phyloP scores from a whole-genome alignment of 1,140 invertebrate genomes.

The Drosophila bifasciata region DNA sequence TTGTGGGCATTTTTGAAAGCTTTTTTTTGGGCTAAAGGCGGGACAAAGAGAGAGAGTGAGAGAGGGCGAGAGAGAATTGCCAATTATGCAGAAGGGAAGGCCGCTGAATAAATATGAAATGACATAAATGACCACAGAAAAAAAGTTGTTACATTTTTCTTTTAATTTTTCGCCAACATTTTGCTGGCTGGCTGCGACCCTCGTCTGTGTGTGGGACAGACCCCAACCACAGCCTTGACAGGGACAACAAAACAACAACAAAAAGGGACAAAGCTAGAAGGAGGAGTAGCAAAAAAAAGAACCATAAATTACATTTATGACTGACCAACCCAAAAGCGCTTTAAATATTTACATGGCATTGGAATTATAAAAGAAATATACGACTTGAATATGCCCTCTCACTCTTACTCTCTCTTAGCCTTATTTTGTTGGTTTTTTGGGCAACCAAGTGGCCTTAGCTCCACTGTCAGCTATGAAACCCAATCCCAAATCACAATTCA shows the following conservation, averaged over 20 bases:
- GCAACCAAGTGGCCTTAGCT: too few relatives aligned
- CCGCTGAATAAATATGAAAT: constrained; percentile 77
- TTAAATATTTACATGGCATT: constrained; percentile 68
- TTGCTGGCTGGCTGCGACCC: constrained; percentile 57
- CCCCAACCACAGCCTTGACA: not conserved
- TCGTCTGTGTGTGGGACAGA: constrained; percentile 70
- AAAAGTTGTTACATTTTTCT: constrained; percentile 30
- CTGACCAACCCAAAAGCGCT: constrained; percentile 39
- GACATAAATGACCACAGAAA: constrained; percentile 71
- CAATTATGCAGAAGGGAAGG: constrained; percentile 72
- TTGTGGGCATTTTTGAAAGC: constrained; percentile 38
- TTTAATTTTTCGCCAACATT: constrained; percentile 32
- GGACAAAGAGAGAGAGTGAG: constrained; percentile 26
- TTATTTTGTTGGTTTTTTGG: too few relatives aligned
- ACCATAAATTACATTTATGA: constrained; percentile 71
- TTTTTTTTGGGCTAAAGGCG: constrained; percentile 8
- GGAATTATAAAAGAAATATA: constrained; percentile 34
- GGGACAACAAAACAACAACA: constrained; percentile 44
- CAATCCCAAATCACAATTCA: too few relatives aligned
- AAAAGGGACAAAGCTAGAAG: constrained; percentile 61
- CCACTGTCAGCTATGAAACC: too few relatives aligned
- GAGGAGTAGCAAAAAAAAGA: constrained; percentile 49
- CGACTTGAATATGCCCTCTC: too few relatives aligned
- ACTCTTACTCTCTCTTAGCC: too few relatives aligned
- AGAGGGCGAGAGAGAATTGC: constrained; percentile 44